Base-by-base conservation (phyloP, 1,140 invertebrate genomes). In the Dreissena rostriformis region DNA sequence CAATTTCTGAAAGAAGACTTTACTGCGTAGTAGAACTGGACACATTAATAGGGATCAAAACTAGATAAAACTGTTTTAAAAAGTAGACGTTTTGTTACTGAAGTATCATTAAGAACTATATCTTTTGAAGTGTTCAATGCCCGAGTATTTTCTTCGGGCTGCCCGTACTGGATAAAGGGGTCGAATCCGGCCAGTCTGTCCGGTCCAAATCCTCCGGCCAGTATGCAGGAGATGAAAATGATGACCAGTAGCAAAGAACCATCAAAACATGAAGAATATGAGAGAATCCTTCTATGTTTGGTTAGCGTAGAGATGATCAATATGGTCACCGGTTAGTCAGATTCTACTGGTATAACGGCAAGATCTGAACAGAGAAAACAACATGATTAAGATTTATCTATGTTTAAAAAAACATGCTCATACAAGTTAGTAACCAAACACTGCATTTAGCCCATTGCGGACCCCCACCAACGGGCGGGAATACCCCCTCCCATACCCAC, bases 141-240 rank as follows among this genome's bases (percentile, higher is more conserved):
- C 6, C 78, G 61, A 0, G 75, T 79, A 24, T 84, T 76, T 11
- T 22, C 49, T n/a, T 71, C 55, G 51, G 73, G 65, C 49, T 73
- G 77, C 28, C 90, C 89, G 68, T 90, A 88, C 6, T 52, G 22
- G 22, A 82, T 51, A 8, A 71, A 81, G 0, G 86, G 84, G 70
- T 88, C 86, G 65, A 84, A 87, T 19, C 53, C 66, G 0, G 24
- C 57, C 19, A 79, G 19, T 14, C 57, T 52, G 51, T 76, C 73
- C 49, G 83, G 65, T 61, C 79, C 83, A 29, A 87, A 24, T 17
- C 83, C 79, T 17, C 86, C 86, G 12, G 83, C 53, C 24, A 85
- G 65, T 24, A 83, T 28, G 55, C 81, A 28, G 57, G 85, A 87
- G 67, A 87, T 83, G 29, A 72, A 5, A 24, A 87, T 66, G 29